Evolutionary conservation across 2,888 invertebrate species (phyloP), one percentile per base, ranked within the genome.

Genomic region (Hesperia comma): DNA sequence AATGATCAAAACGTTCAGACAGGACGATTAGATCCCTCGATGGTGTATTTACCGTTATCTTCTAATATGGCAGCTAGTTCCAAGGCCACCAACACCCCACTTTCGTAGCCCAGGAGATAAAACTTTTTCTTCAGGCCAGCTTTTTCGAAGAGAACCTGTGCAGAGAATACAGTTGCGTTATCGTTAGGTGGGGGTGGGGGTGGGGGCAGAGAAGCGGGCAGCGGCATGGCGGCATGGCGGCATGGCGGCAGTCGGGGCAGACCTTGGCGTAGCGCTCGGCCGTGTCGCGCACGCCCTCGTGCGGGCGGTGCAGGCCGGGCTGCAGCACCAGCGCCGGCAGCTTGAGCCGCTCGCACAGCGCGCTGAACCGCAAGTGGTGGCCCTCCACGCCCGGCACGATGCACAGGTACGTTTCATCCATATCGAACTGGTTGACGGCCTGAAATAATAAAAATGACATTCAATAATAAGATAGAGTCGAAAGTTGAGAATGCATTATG

Each of bases 301-400:
- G 51, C 0, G 75, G 74, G 4, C 69, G 68, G 54, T 83, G 79
- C 6, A 83, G 69, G 0, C 81, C 81, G 0, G 81, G 82, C 68
- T 84, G 86, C 60, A 87, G 71, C 2, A 81, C 81, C 0, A 82
- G 61, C 0, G 86, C 82, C 0, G 81, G 77, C 53, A 85, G 26
- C 72, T 85, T 83, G 41, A 86, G 76, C 0, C 82, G 76, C 66
- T 83, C 82, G 58, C 85, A 84, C 19, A 85, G 64, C 3, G 57
- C 19, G 0, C 68, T 67, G 75, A 86, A 86, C 32, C 81, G 74
- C 4, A 68, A 63, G 63, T 83, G 73, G 51, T 82, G 78, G 0
- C 84, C 82, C 63, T 86, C 87, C 53, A 86, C 55, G 0, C 86
- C 87, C 0, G 86, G 86, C 12, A 88, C 69, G 62, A 88, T 75